Evolutionary conservation across 2,888 invertebrate genomes (phyloP).

Genomic region (Blastobasis adustella): DNA sequence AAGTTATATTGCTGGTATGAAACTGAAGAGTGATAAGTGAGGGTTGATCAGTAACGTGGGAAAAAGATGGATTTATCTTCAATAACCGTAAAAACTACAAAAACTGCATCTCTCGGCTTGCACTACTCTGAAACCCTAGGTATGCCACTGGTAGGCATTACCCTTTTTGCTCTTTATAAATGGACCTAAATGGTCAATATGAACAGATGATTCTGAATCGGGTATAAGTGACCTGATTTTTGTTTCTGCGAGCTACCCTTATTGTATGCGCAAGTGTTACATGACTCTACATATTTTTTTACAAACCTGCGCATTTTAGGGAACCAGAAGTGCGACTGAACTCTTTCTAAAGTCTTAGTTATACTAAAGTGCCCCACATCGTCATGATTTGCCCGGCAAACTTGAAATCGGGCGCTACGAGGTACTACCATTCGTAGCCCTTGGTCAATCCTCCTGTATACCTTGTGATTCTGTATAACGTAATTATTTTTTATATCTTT

Average conservation of each 20-base stretch:
- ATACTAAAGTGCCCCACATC: slow-evolving; percentile 37
- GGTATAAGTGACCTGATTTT: slow-evolving; percentile 31
- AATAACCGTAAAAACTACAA: too few relatives aligned
- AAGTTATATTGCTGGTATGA: too few relatives aligned
- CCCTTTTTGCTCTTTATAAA: slow-evolving; percentile 29
- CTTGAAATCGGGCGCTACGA: slow-evolving; percentile 19
- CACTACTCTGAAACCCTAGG: too few relatives aligned
- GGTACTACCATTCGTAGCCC: slow-evolving; percentile 17
- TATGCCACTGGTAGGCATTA: too few relatives aligned
- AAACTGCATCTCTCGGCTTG: too few relatives aligned
- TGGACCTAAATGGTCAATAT: slow-evolving; percentile 48
- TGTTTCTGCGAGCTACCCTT: slow-evolving; percentile 21
- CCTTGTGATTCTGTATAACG: neutral
- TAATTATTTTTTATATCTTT: neutral
- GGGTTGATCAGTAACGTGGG: too few relatives aligned
- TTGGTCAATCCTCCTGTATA: neutral
- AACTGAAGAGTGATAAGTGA: too few relatives aligned
- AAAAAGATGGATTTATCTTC: too few relatives aligned
- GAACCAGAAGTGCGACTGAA: slow-evolving; percentile 41
- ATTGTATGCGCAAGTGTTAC: slow-evolving; percentile 34
- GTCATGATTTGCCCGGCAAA: slow-evolving; percentile 33
- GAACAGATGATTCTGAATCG: slow-evolving; percentile 44
- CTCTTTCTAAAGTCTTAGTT: slow-evolving; percentile 27
- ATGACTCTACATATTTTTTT: slow-evolving; percentile 37
- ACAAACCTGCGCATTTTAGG: slow-evolving; percentile 35